A percentile compares a stretch with the other conserved stretches of the same genome.
Conservation (phyloP, 2,888 invertebrate genomes). For the Podabrus alpinus region DNA sequence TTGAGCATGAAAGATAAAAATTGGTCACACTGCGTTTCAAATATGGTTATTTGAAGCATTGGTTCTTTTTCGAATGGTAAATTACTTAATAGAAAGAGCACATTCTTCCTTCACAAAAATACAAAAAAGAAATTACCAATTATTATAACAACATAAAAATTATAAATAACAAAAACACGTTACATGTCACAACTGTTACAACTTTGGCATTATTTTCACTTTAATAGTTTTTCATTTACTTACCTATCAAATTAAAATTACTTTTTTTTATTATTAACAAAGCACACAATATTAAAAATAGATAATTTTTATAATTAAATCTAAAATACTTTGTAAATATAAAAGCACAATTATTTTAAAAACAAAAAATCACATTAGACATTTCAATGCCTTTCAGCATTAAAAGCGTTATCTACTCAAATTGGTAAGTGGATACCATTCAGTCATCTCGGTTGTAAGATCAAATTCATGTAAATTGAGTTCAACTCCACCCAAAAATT, state of each 20-base stretch:
- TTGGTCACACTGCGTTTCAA: background rate
- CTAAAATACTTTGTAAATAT: background rate
- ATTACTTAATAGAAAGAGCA: background rate
- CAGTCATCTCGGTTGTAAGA: constrained; percentile 76
- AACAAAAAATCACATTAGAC: constrained; percentile 3
- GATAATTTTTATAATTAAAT: constrained; percentile 1
- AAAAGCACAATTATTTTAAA: background rate
- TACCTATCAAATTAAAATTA: background rate
- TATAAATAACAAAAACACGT: constrained; percentile 5
- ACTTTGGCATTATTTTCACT: constrained; percentile 24
- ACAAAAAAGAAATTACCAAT: background rate
- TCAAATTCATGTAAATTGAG: constrained; percentile 75
- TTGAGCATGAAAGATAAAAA: background rate
- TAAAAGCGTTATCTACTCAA: constrained; percentile 45
- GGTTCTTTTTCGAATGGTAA: background rate
- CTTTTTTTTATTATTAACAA: background rate
- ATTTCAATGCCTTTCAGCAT: background rate
- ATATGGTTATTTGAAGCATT: background rate
- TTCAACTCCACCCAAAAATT: constrained; percentile 90
- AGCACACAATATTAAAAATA: background rate
- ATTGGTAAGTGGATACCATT: constrained; percentile 79
- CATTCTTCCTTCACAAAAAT: background rate
- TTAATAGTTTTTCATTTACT: constrained; percentile 4
- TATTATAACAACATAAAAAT: constrained; percentile 1
- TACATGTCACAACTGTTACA: constrained; percentile 14